Conservation (phyloP, 2,888 invertebrate genomes). For the Drosophila maculinotata region DNA sequence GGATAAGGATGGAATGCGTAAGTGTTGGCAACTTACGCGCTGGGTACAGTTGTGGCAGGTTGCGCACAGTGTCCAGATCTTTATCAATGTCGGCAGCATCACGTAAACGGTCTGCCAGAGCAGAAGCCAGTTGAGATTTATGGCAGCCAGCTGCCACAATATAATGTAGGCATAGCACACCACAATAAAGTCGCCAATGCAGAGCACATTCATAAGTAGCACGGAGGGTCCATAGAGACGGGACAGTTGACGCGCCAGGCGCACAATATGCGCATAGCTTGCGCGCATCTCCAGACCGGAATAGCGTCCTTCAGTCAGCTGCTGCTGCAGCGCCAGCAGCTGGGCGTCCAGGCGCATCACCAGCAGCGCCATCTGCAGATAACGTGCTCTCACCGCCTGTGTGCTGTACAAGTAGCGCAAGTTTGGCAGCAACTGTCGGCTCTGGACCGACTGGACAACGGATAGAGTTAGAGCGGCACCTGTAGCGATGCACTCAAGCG, state of each 20-base stretch:
- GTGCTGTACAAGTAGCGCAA: slow-evolving; percentile 38
- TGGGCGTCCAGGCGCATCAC: slow-evolving; percentile 60
- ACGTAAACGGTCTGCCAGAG: slow-evolving; percentile 30
- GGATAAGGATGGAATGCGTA: no score
- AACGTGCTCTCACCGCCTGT: slow-evolving; percentile 62
- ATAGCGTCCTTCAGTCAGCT: background rate
- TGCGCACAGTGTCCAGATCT: slow-evolving; percentile 57
- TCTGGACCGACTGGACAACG: background rate
- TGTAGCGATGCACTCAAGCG: slow-evolving; percentile 35
- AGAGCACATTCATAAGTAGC: slow-evolving; percentile 65
- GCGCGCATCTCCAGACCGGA: slow-evolving; percentile 28
- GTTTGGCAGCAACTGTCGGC: background rate
- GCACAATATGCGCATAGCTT: slow-evolving; percentile 54
- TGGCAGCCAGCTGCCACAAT: slow-evolving; percentile 17
- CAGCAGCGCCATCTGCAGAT: slow-evolving; percentile 57
- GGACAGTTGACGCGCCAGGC: slow-evolving; percentile 44
- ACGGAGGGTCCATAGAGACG: slow-evolving; percentile 58
- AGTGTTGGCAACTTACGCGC: slow-evolving; percentile 43
- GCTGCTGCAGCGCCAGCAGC: slow-evolving; percentile 39
- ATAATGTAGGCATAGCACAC: slow-evolving; percentile 53
- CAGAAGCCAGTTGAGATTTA: slow-evolving; percentile 13
- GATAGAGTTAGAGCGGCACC: background rate
- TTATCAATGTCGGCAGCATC: slow-evolving; percentile 48
- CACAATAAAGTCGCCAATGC: slow-evolving; percentile 63
- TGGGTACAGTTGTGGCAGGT: slow-evolving; percentile 52